Conservation (phyloP, 30 jellyfish, hydroid and myxozoan species). For the Hydractinia echinata region DNA sequence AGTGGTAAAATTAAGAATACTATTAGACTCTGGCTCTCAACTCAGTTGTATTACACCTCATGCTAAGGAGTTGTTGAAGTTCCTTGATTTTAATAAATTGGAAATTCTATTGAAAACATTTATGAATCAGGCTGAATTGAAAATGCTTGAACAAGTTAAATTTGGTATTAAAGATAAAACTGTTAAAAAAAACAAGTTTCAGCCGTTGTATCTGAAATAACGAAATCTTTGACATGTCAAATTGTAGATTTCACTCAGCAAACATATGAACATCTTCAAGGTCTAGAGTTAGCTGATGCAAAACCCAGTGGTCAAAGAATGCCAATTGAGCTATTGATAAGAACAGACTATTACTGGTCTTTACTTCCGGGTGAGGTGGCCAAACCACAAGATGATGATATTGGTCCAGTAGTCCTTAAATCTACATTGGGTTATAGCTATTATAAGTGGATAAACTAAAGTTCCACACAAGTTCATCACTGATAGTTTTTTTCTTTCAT, state of each 20-base stretch:
- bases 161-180: no score
- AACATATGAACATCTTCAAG: slow-evolving; percentile 8
- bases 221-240: no score
- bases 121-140: slow-evolving; percentile 1
- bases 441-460: background rate
- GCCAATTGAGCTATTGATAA: background rate
- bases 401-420: slow-evolving; percentile 3
- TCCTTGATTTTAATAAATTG: background rate
- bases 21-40: no score
- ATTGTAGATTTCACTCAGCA: no score
- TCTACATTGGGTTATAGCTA: slow-evolving; percentile 6
- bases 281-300: background rate
- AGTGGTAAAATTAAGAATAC: background rate
- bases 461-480: background rate
- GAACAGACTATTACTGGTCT: slow-evolving; percentile 4
- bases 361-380: no score
- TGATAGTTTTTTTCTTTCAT: background rate
- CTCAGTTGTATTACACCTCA: slow-evolving; percentile 5
- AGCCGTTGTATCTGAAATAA: no score
- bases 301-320: slow-evolving; percentile 6
- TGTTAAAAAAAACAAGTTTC: no score
- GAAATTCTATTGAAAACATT: slow-evolving; percentile 5
- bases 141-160: no score
- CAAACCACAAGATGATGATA: background rate
- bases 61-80: slow-evolving; percentile 3